These are phyloP conservation scores for Megalonaias nervosa DNA, from an alignment of 1,140 invertebrate genomes.

Conservation along the genomic window DNA sequence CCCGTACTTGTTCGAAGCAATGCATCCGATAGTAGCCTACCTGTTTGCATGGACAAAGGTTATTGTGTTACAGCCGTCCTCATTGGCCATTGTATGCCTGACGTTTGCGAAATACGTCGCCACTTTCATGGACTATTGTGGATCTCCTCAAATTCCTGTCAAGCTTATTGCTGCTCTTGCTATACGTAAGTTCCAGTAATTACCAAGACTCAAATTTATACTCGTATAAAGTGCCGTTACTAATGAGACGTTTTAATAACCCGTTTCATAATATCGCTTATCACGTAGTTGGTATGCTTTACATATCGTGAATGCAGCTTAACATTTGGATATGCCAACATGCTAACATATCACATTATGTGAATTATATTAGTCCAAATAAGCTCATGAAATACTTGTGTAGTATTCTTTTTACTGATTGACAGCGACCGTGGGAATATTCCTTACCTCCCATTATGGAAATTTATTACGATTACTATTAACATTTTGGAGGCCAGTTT, in stretches of 20 bases:
- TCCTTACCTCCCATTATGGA: no score
- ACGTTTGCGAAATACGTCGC: slow-evolving; percentile 93
- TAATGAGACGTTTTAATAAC: background rate
- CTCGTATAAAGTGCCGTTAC: background rate
- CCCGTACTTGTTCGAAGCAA: slow-evolving; percentile 55
- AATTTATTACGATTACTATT: no score
- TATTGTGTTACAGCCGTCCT: slow-evolving; percentile 78
- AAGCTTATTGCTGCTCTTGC: slow-evolving; percentile 51
- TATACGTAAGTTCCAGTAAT: slow-evolving; percentile 45
- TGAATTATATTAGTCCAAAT: no score
- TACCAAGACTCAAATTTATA: background rate
- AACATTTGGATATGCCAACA: no score
- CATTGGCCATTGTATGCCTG: slow-evolving; percentile 90
- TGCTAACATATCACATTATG: no score
- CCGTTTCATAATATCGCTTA: background rate
- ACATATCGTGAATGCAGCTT: no score
- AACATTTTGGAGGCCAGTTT: no score
- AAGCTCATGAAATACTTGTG: no score
- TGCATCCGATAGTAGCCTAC: slow-evolving; percentile 46
- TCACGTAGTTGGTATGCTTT: background rate
- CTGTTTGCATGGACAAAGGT: slow-evolving; percentile 39
- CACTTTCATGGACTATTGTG: slow-evolving; percentile 80
- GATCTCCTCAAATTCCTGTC: slow-evolving; percentile 43
- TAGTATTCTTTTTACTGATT: no score
- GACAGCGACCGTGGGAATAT: no score